Base-by-base conservation (phyloP, 1,140 invertebrate genomes). In the Bombus ignitus region DNA sequence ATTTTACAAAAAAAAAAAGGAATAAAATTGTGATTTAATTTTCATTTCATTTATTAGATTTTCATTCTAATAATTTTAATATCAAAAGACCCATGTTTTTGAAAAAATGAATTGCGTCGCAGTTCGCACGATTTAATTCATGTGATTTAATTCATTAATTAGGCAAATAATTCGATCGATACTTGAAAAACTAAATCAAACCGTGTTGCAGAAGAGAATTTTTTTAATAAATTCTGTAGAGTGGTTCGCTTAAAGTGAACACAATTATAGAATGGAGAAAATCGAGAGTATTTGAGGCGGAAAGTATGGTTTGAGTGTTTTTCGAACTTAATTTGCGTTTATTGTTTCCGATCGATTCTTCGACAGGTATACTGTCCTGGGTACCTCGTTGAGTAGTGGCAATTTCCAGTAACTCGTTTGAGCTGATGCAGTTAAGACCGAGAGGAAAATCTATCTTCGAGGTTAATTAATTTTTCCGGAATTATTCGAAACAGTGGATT, bases 261-360 rank as follows among this genome's bases (percentile, higher is more conserved):
- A 28, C 8, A 32, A 32, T 47, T 74, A 74, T 47, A 18, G n/a
- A 74, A 32, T 32, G n/a, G 72, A 44, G 28, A 47, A 28, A 47
- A n/a, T 47, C 8, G 32, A 5, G 44, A 74, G 47, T 53, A 28
- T 74, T 74, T 35, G n/a, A 25, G 35, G 12, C n/a, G 37, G 22
- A 53, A 53, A 42, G 22, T 53, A 35, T 74, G 73, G 44, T 47
- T 74, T 35, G 44, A 74, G 73, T 74, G 42, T 74, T 74, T 32
- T 47, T 53, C 44, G 8, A 74, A 74, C n/a, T 74, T 32, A 53
- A 74, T 74, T 47, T 74, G n/a, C 32, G 73, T 35, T 74, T 53
- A 53, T 74, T 74, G 73, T 47, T 74, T 39, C 68, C 37, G 35
- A 71, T 71, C 68, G 68, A 71, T 71, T 71, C 68, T 39, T 71